Evolutionary conservation across 2,888 invertebrate genomes (phyloP).

Genomic region (Synergus laeviventris): DNA sequence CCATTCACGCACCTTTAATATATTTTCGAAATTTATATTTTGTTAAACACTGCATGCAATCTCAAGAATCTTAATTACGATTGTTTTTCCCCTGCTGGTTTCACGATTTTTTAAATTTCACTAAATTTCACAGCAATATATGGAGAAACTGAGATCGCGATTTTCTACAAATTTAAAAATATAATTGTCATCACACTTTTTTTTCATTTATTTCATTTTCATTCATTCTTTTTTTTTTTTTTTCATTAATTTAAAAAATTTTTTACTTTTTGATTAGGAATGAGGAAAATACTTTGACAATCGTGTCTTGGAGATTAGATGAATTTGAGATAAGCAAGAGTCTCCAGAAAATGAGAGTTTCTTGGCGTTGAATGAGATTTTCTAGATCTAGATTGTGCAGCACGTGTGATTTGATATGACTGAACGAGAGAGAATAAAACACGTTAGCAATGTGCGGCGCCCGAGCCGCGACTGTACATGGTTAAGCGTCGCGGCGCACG

Average conservation of each 20-base stretch:
- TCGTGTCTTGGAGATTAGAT: neutral
- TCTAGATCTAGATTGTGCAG: neutral
- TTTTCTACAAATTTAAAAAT: neutral
- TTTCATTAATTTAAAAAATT: too few species aligned
- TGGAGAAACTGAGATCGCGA: neutral
- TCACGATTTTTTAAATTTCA: neutral
- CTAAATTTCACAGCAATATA: conserved; percentile 27
- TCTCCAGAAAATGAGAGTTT: neutral
- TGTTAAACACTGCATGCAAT: neutral
- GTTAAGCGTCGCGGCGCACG: conserved; percentile 72
- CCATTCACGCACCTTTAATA: too few species aligned
- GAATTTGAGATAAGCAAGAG: neutral
- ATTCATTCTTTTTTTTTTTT: too few species aligned
- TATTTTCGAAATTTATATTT: neutral
- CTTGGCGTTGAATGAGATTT: neutral
- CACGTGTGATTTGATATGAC: conserved; percentile 23
- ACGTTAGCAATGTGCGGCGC: conserved; percentile 71
- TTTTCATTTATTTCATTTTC: neutral
- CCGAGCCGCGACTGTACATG: conserved; percentile 74
- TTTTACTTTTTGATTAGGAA: neutral
- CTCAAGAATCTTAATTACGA: neutral
- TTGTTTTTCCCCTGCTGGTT: neutral
- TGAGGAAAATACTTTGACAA: neutral
- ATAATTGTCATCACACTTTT: too few species aligned
- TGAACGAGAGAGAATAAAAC: conserved; percentile 44